Evolutionary conservation across 2,888 invertebrate species (phyloP), one percentile per base, ranked within the genome.

Genomic region (Zygogramma bicolorata): DNA sequence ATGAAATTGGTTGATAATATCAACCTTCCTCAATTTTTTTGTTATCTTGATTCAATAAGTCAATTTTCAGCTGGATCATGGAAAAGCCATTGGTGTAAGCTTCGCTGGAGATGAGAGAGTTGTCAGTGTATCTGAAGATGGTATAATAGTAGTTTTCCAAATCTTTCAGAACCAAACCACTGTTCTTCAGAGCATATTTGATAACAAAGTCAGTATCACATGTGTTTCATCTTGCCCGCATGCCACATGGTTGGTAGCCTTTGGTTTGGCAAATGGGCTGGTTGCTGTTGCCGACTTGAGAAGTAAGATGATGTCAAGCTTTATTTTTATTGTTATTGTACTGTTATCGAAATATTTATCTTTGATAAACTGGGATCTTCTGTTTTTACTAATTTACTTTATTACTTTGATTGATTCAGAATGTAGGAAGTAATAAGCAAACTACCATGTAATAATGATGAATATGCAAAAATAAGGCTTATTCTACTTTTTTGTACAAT

Each of bases 211-310:
- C 6, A 85, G 85, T n/a, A 87, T 91, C 1, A 88, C 88, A 2
- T 89, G 89, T 80, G 78, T 92, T 34, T 87, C 90, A 3, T 88
- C 89, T 62, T 92, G 91, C 78, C 91, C 92, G 0, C 90, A 91
- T 81, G 87, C 89, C 27, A 78, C 86, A 15, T 88, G 89, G 81
- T 79, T 90, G 8, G 85, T 90, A 27, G 92, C 92, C 27, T 86
- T 92, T 78, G 93, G 93, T 74, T 86, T 88, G 63, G 89, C 88
- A 79, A 86, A 80, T 75, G 91, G 91, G 13, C 81, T 89, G 42
- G 84, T 91, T 62, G 82, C 88, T 65, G 84, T 91, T 29, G 83
- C 88, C 4, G 88, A 88, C 79, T 81, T 88, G 62, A 86, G 86
- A 84, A 87, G 89, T 88, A 84, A 84, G 46, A 20, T 18, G 0